Evolutionary conservation across 2,797 vertebrate genomes (phyloP).

Genomic region (Geotrypetes seraphini): DNA sequence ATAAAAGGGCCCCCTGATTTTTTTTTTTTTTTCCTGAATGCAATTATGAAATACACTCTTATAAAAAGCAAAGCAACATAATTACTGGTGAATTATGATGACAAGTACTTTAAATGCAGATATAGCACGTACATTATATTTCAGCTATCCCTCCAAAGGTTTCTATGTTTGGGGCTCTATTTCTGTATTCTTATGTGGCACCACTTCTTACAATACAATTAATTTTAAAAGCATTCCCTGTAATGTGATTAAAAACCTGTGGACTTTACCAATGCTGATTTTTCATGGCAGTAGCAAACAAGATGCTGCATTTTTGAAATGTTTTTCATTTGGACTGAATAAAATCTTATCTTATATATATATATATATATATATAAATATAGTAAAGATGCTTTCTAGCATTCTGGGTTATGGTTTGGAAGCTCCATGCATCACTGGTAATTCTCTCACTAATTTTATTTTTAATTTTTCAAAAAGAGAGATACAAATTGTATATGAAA

Average conservation of each 20-base stretch:
- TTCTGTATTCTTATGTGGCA: background rate
- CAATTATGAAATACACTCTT: too few species aligned
- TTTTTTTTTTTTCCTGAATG: too few species aligned
- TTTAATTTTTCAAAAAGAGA: conserved; percentile 1
- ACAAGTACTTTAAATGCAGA: too few species aligned
- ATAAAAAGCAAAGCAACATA: too few species aligned
- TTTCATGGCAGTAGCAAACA: background rate
- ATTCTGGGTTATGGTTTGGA: conserved; percentile 9
- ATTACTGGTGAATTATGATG: too few species aligned
- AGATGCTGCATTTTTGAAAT: background rate
- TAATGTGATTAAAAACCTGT: background rate
- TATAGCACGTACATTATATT: too few species aligned
- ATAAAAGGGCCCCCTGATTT: too few species aligned
- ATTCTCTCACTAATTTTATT: conserved; percentile 5
- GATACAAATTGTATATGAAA: background rate
- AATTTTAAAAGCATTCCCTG: background rate
- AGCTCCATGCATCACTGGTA: conserved; percentile 3
- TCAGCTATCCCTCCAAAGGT: background rate
- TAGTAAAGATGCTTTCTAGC: conserved; percentile 4
- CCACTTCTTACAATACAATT: background rate
- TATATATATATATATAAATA: too few species aligned
- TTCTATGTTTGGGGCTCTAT: background rate
- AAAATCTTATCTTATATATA: too few species aligned
- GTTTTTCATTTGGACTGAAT: background rate
- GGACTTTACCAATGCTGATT: background rate